Conservation (phyloP, 2,797 vertebrate species). For the Harpagifer antarcticus region DNA sequence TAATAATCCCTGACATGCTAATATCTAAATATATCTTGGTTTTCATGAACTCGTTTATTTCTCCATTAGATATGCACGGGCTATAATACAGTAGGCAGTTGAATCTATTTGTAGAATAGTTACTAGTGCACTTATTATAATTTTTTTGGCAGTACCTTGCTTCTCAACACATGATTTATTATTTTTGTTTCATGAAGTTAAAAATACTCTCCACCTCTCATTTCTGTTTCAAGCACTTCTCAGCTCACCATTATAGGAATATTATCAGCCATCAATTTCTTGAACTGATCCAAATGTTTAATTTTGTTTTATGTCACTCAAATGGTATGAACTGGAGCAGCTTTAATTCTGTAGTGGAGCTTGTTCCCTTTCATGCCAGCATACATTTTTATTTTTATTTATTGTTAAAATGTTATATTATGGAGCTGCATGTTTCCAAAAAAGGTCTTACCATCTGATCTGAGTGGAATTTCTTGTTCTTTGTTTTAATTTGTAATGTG, state of each 20-base stretch:
- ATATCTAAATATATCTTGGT: neutral
- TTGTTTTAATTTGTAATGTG: no score
- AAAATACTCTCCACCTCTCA: conserved; percentile 1
- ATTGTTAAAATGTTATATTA: no score
- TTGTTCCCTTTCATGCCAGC: conserved; percentile 10
- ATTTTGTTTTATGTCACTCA: conserved; percentile 16
- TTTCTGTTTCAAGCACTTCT: conserved; percentile 25
- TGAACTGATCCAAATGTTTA: conserved; percentile 2
- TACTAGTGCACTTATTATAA: neutral
- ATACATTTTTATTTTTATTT: neutral
- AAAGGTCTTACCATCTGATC: no score
- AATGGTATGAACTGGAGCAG: conserved; percentile 28
- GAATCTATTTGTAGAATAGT: neutral
- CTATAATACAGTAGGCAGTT: neutral
- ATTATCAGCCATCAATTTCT: neutral
- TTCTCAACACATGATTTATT: neutral
- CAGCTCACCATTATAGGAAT: conserved; percentile 7
- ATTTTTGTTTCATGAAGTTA: conserved; percentile 3
- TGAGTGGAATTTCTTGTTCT: no score
- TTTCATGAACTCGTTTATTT: neutral
- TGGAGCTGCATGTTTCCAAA: no score
- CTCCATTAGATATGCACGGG: neutral
- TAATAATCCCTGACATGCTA: neutral
- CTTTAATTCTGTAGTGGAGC: conserved; percentile 29
- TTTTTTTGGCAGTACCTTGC: neutral